Evolutionary conservation across 1,140 invertebrate genomes (phyloP), one percentile per base, ranked within the genome.

Genomic region (Panagrolaimus sp.): DNA sequence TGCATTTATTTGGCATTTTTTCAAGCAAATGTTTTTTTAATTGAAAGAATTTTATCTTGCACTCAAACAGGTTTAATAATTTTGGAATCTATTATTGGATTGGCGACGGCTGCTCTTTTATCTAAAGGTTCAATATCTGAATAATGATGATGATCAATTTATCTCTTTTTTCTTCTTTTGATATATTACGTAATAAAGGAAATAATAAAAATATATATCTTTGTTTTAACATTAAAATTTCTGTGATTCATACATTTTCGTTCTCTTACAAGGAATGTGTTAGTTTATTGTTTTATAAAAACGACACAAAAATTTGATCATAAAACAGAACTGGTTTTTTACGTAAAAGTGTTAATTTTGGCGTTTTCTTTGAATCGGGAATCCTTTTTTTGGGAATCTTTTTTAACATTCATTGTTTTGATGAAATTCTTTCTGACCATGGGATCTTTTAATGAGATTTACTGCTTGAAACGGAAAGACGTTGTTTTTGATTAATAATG

Each of bases 1-100:
- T 73, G 71, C 63, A 58, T 75, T 21, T 76, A 73, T 32, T 12
- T 73, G 15, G 71, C 28, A 14, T 68, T 75, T 38, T 75, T 73
- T 24, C 71, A 73, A 43, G 55, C 28, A 12, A 77, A 69, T 46
- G 73, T 73, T 15, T 46, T 74, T 15, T 28, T 75, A 8, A 43
- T 70, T 1, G 71, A 73, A 55, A 17, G 43, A 14, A 43, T 73
- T 26, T 26, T 75, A 17, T 75, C 70, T 10, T 28, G n/a, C n/a
- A 45, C 76, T 21, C 38, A 73, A 45, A 62, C 17, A 21, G 63
- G 17, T 45, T 70, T 73, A 8, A 63, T 75, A 8, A 75, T 73
- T 38, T 44, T 73, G 24, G 71, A 73, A 70, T n/a, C 45, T 3
- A 9, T 73, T 10, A 77, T 75, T 62, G 32, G 64, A 12, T 32